Evolutionary conservation across 2,797 vertebrate species (phyloP).

Genomic region (Myiotriccus ornatus): DNA sequence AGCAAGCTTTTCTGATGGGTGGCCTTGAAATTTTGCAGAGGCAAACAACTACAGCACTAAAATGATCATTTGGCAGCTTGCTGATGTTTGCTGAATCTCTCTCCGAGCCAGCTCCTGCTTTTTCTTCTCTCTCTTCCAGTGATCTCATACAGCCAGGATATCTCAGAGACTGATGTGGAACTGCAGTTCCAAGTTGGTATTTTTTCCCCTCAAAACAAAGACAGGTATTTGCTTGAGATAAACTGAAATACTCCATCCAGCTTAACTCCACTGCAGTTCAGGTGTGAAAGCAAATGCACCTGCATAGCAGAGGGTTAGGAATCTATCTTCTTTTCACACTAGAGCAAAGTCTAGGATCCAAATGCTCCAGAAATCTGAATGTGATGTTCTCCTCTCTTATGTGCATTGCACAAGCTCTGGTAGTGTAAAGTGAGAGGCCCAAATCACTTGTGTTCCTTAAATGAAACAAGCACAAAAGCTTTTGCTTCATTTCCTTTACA

Average conservation of each 20-base stretch:
- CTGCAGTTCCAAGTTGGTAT: background rate
- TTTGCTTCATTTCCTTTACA: background rate
- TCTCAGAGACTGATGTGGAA: background rate
- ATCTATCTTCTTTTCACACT: background rate
- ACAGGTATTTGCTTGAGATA: background rate
- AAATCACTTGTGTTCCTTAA: background rate
- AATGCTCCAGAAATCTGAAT: background rate
- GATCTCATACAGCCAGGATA: background rate
- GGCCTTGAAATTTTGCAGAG: conserved; percentile 31
- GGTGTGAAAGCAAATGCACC: background rate
- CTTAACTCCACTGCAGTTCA: background rate
- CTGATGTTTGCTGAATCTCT: background rate
- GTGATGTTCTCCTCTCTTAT: background rate
- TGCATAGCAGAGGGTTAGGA: background rate
- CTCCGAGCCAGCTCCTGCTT: background rate
- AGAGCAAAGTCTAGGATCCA: background rate
- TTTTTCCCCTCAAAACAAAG: background rate
- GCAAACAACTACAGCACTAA: background rate
- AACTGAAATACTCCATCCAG: background rate
- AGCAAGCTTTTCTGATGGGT: background rate
- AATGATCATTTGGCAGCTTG: conserved; percentile 3
- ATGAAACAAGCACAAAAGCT: background rate
- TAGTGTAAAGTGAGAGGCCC: background rate
- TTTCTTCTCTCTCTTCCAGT: background rate
- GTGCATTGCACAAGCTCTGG: background rate